Conservation (phyloP, 2,113 vertebrate genomes). For the Neomonachus schauinslandi region DNA sequence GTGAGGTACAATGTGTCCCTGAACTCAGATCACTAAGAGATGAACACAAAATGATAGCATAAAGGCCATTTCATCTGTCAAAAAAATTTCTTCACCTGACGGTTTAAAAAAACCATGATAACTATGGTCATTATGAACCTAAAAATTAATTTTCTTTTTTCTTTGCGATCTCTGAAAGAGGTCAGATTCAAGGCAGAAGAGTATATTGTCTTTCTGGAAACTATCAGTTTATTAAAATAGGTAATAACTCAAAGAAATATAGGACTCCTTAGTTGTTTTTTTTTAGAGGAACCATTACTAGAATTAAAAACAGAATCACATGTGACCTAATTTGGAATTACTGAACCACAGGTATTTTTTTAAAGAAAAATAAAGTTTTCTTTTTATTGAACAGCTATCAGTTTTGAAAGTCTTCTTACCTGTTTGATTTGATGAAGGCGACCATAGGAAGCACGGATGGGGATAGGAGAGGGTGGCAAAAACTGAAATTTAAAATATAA, state of each 20-base stretch:
- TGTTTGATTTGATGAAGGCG: constrained; percentile 94
- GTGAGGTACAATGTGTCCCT: constrained; percentile 5
- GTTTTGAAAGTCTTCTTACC: constrained; percentile 83
- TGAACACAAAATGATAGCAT: neutral
- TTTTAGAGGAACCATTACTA: neutral
- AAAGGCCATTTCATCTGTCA: neutral
- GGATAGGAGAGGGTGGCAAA: constrained; percentile 89
- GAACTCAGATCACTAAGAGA: constrained; percentile 34
- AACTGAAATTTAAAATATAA: constrained; percentile 83
- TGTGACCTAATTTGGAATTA: constrained; percentile 10
- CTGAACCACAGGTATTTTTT: neutral
- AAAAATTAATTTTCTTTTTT: constrained; percentile 36
- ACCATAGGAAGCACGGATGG: constrained; percentile 89
- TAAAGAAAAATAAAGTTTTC: neutral
- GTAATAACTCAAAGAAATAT: constrained; percentile 6
- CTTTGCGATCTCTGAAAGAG: constrained; percentile 22
- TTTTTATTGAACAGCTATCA: constrained; percentile 18
- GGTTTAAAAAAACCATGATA: neutral
- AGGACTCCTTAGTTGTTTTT: neutral
- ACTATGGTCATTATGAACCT: neutral
- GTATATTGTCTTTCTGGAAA: neutral
- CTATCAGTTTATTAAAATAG: constrained; percentile 17
- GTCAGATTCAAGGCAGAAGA: neutral
- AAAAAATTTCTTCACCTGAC: neutral
- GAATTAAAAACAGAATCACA: constrained; percentile 26